Evolutionary conservation across 2,797 vertebrate genomes (phyloP), one percentile per base, ranked within the genome.

Genomic region (Lacerta viridis): DNA sequence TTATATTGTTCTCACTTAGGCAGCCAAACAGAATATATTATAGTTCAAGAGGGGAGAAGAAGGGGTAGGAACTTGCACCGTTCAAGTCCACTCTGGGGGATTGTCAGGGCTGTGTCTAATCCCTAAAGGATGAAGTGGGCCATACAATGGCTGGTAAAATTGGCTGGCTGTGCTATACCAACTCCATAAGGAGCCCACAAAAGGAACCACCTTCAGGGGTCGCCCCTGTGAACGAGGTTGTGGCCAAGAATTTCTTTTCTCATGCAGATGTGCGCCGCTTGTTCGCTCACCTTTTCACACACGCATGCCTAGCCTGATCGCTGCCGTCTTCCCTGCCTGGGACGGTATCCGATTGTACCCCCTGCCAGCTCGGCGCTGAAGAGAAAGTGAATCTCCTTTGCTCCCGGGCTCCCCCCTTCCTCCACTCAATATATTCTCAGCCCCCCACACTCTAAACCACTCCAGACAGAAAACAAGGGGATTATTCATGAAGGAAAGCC

Each of bases 141-240:
- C 50, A 64, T 76, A 94, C 88, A 93, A 93, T 91, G 61, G 87
- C 33, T 71, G 75, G 86, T 66, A 87, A 87, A 87, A 86, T 85
- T 76, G 69, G 66, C 89, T 80, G 71, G 84, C 85, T 79, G 87
- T 27, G 13, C 83, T 87, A 88, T 68, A 81, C 87, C 87, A 80
- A 91, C 81, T 85, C 87, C 90, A 84, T 86, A 87, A 92, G 86
- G 89, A 86, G 36, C 29, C 86, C 87, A 88, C 90, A 90, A 93
- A 94, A 87, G 88, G 68, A 74, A 80, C 87, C 92, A 88, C 89
- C 91, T 92, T 94, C 92, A 89, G 88, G 89, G 93, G 91, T 92
- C 84, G 88, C 69, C 80, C 87, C 59, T 33, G 86, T 91, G 89
- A 93, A 92, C 9, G 85, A 86, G 93, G 88, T 77, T 85, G 87